Evolutionary conservation across 2,113 vertebrate species (phyloP), one percentile per base, ranked within the genome.

Genomic region (Pelobates fuscus): DNA sequence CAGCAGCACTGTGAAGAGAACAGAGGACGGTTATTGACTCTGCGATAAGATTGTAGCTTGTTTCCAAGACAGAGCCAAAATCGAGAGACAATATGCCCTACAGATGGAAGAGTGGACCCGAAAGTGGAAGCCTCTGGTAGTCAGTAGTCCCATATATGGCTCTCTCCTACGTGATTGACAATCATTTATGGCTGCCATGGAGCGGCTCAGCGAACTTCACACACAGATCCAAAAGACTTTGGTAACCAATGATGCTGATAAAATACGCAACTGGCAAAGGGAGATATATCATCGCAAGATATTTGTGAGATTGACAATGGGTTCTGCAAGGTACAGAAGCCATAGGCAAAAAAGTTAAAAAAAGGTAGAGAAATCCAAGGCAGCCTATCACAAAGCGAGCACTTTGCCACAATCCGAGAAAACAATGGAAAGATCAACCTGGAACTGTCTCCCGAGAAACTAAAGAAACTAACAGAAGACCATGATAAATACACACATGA

Each of bases 31-130:
- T 12, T 88, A 85, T 80, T 88, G 88, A 73, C 88, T 90, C 12
- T 94, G 90, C 78, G 91, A 93, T 10, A 90, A 93, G 69, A 84
- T 94, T 2, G 80, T 93, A 71, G 79, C 88, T 27, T 94, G 93
- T 79, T 90, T 94, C 80, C 85, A 82, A 70, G 93, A 94, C 80
- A 84, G 93, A 58, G 92, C 93, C 2, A 90, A 83, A 30, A 91
- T 94, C 17, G 93, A 94, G 71, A 88, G 86, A 18, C 88, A 81
- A 32, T 94, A 94, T 18, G 88, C 91, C 8, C 86, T 89, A 79
- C 92, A 93, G 83, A 90, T 94, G 78, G 89, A 82, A 29, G 88
- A 92, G 44, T 94, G 93, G 93, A 92, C 90, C 83, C 87, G 72
- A 81, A 94, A 92, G 79, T 94, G 93, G 93, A 92, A 89, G 78